Evolutionary conservation across 2,888 invertebrate species (phyloP), one percentile per base, ranked within the genome.

Genomic region (Fragum fragum): DNA sequence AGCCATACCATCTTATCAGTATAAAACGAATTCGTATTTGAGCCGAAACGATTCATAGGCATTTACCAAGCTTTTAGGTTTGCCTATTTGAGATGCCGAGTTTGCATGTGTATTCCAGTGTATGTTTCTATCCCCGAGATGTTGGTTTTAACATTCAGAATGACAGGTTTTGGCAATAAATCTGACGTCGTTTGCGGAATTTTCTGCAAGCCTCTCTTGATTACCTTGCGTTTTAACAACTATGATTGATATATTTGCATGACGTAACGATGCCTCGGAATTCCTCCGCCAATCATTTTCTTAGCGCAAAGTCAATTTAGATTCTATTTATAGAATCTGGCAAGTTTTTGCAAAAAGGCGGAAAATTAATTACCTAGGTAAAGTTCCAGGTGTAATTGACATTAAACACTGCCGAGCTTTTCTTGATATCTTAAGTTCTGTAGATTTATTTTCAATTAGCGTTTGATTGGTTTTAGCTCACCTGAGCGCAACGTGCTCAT

Each of bases 251-350:
- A 32, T 47, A 16, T 47, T 39, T 47, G 47, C 28, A 61, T 61
- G 61, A 61, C 61, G 61, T 61, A 61, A 61, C 29, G 32, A 23
- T 29, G 29, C 61, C 29, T 11, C 1, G 23, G 18, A 61, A 61
- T 61, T 32, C 61, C 61, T 61, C 61, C n/a, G 61, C 61, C 61
- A 61, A 61, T 61, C 61, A 61, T 23, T 61, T 61, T n/a, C n/a
- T 61, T 26, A 61, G 18, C 26, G 11, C 32, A 7, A 18, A 26
- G 32, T 61, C 29, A 61, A 61, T 61, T 61, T 23, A 26, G 7
- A n/a, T 9, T 61, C 61, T 61, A 61, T 32, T 23, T 23, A 61
- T 61, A 61, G 61, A 7, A 61, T 32, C 29, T 11, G 29, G 61
- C n/a, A 26, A 32, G 26, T 61, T 18, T 61, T 26, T 28, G 61